Evolutionary conservation across 2,888 invertebrate genomes (phyloP).

Genomic region (Galerucella nymphaeae): DNA sequence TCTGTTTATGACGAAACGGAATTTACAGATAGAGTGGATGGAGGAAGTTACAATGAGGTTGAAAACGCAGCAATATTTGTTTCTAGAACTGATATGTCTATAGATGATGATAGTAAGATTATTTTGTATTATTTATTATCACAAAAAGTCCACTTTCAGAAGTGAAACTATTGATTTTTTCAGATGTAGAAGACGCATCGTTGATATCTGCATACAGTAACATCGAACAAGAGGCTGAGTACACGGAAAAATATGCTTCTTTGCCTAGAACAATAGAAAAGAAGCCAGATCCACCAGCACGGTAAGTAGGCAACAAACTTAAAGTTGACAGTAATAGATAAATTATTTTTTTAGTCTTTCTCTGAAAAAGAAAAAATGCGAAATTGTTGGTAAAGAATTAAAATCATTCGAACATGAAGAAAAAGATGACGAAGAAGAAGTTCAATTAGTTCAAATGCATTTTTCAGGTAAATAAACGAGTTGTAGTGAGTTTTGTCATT

Average conservation of each 20-base stretch:
- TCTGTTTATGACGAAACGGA: conserved; percentile 35
- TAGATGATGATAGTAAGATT: conserved; percentile 55
- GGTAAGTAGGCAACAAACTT: conserved; percentile 38
- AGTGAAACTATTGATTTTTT: conserved; percentile 31
- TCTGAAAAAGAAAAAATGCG: conserved; percentile 21
- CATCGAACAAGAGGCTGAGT: conserved; percentile 71
- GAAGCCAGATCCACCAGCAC: conserved; percentile 42
- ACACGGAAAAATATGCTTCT: conserved; percentile 68
- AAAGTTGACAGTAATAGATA: background rate
- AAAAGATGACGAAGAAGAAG: conserved; percentile 30
- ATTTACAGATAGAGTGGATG: conserved; percentile 23
- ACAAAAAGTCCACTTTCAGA: no score
- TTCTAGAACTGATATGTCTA: conserved; percentile 50
- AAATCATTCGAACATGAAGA: conserved; percentile 6
- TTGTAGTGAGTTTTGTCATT: background rate
- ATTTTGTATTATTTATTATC: background rate
- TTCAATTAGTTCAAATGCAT: conserved; percentile 15
- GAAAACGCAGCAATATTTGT: conserved; percentile 3
- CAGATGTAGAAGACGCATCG: conserved; percentile 59
- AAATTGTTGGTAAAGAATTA: conserved; percentile 11
- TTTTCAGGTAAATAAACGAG: conserved; percentile 24
- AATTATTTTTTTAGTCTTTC: conserved; percentile 33
- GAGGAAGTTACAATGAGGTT: background rate
- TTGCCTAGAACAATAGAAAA: conserved; percentile 59
- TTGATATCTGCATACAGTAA: conserved; percentile 60